Evolutionary conservation across 2,797 vertebrate genomes (phyloP), one percentile per base, ranked within the genome.

Genomic region (Vespertilio murinus): DNA sequence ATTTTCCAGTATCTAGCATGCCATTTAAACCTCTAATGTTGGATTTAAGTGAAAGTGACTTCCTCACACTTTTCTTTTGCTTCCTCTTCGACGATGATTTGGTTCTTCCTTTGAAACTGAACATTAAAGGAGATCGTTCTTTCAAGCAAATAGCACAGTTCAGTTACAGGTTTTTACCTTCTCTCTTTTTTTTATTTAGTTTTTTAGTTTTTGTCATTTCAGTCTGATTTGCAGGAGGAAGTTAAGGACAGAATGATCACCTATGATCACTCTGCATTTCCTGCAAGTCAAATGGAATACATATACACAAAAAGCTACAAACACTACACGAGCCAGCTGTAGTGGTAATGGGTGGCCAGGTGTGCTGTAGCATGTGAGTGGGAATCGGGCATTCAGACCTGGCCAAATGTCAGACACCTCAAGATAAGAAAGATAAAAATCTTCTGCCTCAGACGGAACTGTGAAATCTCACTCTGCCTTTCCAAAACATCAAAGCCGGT

Each of bases 21-120:
- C 65, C 93, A 74, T 67, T 91, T 88, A 81, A 40, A 75, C 49
- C 6, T 30, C 90, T 96, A 85, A 87, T 33, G 73, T 74, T 45
- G 28, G 40, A 11, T 81, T 93, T 91, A 25, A 54, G 30, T 88
- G 70, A 77, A 49, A 85, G 59, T 30, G n/a, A 16, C 56, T 94
- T 71, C 59, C 47, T 52, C 56, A 92, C 25, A 69, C 64, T 90
- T 54, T 25, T 42, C 56, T 17, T 94, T 86, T 71, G 49, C 47
- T 92, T 94, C 83, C 13, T 94, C 69, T 91, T 89, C 71, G 83
- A 94, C 13, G 28, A 65, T 56, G 73, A 28, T 54, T 17, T 75
- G 67, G 42, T 69, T 93, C 35, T 85, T 88, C 67, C 10, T 93
- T 94, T 90, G 38, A 96, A 96, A 85, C 2, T n/a, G 11, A 61